Evolutionary conservation across 2,888 invertebrate genomes (phyloP).

Genomic region (Lasius fuliginosus): DNA sequence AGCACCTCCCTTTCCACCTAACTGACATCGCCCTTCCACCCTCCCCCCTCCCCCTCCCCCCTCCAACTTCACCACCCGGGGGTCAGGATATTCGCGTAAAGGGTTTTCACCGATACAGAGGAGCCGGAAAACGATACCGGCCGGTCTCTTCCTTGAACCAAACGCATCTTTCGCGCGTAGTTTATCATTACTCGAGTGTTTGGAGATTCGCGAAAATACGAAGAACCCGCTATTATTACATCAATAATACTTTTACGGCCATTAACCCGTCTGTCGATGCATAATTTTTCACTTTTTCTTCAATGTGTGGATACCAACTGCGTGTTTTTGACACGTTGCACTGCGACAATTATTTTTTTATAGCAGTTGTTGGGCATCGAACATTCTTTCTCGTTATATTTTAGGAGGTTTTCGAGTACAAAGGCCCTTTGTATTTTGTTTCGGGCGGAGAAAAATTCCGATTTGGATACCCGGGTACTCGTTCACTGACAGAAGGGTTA

Average conservation of each 20-base stretch:
- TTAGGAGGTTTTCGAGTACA: no score
- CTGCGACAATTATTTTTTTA: no score
- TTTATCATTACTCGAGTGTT: slow-evolving; percentile 53
- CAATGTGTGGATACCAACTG: no score
- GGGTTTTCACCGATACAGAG: slow-evolving; percentile 72
- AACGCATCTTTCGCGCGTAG: slow-evolving; percentile 63
- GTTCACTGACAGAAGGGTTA: neutral
- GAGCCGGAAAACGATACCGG: slow-evolving; percentile 66
- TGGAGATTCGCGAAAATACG: slow-evolving; percentile 1
- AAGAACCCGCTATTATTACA: neutral
- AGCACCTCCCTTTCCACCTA: slow-evolving; percentile 61
- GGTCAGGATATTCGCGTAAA: slow-evolving; percentile 75
- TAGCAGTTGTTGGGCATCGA: no score
- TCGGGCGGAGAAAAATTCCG: no score
- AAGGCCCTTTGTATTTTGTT: no score
- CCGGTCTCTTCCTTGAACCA: slow-evolving; percentile 50
- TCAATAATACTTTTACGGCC: slow-evolving; percentile 3
- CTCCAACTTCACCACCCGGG: slow-evolving; percentile 34
- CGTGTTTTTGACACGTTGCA: no score
- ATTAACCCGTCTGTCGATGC: no score
- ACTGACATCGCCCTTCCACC: slow-evolving; percentile 57
- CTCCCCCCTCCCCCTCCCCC: neutral
- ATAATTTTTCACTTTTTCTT: no score
- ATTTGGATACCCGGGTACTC: no score
- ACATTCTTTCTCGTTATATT: no score